phyloP scores from a whole-genome alignment of 2,888 invertebrate genomes.

The Stenurella melanura region DNA sequence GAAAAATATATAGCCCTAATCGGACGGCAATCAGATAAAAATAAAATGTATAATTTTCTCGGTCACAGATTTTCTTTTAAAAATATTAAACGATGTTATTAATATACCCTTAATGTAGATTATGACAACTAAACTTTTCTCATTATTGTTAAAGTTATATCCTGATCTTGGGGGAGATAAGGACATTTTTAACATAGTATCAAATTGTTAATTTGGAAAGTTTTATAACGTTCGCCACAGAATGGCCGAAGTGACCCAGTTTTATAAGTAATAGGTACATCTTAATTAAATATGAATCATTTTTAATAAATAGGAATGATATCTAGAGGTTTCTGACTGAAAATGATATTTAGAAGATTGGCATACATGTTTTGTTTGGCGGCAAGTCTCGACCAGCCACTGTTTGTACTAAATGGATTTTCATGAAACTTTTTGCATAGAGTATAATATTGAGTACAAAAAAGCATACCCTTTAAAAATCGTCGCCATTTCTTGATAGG shows the following conservation, averaged over 20 bases:
- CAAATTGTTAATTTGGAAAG: conserved; percentile 39
- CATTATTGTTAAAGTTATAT: conserved; percentile 53
- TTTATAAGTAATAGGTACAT: conserved; percentile 14
- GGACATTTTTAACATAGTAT: conserved; percentile 34
- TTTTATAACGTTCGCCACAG: conserved; percentile 24
- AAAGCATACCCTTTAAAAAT: too few relatives aligned
- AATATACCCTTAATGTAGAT: conserved; percentile 47
- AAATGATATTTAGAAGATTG: too few relatives aligned
- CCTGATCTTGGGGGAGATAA: conserved; percentile 37
- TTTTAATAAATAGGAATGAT: conserved; percentile 5
- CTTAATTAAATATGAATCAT: conserved; percentile 8
- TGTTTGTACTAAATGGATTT: too few relatives aligned
- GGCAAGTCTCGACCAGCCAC: too few relatives aligned
- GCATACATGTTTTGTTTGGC: too few relatives aligned
- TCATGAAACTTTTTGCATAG: too few relatives aligned
- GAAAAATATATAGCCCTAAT: conserved; percentile 4
- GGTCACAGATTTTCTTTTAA: conserved; percentile 7
- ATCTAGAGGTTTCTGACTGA: too few relatives aligned
- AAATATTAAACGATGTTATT: conserved; percentile 32
- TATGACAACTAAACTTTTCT: conserved; percentile 55
- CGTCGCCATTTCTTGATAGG: too few relatives aligned
- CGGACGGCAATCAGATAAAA: background rate
- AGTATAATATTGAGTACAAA: too few relatives aligned
- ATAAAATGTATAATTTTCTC: conserved; percentile 27
- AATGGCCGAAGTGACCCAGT: conserved; percentile 26